These are phyloP conservation scores for Odocoileus hemionus DNA, from an alignment of 2,113 vertebrate genomes.

Conservation along the genomic window DNA sequence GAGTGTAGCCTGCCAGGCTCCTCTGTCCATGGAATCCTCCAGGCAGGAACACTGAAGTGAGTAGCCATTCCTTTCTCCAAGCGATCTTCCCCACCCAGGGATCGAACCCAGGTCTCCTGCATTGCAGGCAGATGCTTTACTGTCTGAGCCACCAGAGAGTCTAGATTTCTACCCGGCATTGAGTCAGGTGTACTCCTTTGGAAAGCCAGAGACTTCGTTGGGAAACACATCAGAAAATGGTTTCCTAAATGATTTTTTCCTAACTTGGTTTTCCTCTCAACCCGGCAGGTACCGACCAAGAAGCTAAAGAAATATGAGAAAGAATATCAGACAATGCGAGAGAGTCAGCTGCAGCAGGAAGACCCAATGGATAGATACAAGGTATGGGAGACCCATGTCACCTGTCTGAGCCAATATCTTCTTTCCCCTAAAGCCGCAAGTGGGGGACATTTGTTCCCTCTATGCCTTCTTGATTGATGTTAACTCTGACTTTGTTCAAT, in stretches of 20 bases:
- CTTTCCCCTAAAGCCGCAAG: rapidly evolving
- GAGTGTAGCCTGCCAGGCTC: background rate
- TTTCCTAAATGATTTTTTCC: background rate
- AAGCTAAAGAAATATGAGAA: conserved; percentile 99
- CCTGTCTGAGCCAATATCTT: background rate
- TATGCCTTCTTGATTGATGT: background rate
- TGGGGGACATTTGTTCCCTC: background rate
- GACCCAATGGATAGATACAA: conserved; percentile 98
- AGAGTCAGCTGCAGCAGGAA: conserved; percentile 96
- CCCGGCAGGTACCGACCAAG: conserved; percentile 93
- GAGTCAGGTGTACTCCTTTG: background rate
- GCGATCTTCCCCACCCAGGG: background rate
- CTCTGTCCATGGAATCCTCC: background rate
- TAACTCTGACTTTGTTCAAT: conserved; percentile 62
- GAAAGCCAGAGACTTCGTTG: background rate
- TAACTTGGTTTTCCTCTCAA: background rate
- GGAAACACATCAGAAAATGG: conserved; percentile 18
- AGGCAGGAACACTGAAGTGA: background rate
- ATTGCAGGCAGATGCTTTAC: background rate
- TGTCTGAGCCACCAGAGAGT: background rate
- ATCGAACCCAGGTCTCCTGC: background rate
- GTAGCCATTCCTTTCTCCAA: background rate
- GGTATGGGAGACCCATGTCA: conserved; percentile 76
- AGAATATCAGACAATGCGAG: conserved; percentile 94
- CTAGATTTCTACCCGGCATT: background rate